Conservation (phyloP, 2,797 vertebrate genomes). For the Syndactyla subalaris region DNA sequence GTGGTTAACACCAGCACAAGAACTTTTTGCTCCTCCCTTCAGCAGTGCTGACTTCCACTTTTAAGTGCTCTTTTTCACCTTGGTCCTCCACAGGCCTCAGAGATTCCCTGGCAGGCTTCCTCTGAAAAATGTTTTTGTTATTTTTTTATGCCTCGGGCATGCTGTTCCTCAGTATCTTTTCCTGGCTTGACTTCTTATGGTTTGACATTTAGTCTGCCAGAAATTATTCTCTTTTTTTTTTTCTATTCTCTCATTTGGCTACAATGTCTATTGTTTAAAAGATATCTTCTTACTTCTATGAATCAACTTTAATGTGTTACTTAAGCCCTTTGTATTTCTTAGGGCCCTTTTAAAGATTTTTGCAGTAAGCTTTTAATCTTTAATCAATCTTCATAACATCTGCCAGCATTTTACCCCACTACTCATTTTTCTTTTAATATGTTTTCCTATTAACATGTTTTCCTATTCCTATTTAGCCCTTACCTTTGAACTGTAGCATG, state of each 20-base stretch:
- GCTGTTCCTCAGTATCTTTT: constrained; percentile 17
- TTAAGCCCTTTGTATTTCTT: neutral
- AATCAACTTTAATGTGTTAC: neutral
- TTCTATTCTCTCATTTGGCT: neutral
- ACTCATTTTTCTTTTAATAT: neutral
- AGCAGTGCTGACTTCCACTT: neutral
- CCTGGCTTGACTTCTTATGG: constrained; percentile 13
- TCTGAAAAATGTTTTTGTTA: neutral
- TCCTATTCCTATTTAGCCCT: neutral
- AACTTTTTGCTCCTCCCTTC: neutral
- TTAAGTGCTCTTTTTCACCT: neutral
- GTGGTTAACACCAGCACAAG: neutral
- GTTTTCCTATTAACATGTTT: neutral
- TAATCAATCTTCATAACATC: neutral
- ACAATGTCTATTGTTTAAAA: constrained; percentile 27
- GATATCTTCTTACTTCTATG: neutral
- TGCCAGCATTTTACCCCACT: neutral
- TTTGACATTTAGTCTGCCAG: constrained; percentile 23
- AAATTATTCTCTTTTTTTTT: neutral
- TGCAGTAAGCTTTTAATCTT: neutral
- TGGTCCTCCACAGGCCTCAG: neutral
- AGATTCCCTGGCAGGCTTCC: neutral
- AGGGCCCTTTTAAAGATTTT: neutral
- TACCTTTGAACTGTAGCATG: neutral
- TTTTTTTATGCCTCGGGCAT: constrained; percentile 21